Evolutionary conservation across 2,888 invertebrate species (phyloP).

Genomic region (Oasisia sp.): DNA sequence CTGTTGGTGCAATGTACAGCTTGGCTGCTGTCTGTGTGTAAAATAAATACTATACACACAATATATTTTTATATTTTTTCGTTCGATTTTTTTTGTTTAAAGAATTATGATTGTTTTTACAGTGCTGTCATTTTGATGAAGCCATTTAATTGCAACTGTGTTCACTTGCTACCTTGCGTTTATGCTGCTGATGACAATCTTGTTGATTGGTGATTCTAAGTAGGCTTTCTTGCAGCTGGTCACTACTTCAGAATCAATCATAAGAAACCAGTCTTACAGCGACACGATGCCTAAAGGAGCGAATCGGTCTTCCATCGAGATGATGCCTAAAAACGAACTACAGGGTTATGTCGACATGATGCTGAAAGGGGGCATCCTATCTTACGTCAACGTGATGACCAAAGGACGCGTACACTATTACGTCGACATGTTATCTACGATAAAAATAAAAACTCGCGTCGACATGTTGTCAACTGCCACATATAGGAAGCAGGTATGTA

Average conservation of each 20-base stretch:
- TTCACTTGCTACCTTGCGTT: too few species aligned
- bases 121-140: too few species aligned
- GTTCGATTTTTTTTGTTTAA: too few species aligned
- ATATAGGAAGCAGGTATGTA: neutral
- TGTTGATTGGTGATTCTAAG: too few species aligned
- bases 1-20: too few species aligned
- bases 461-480: neutral
- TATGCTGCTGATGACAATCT: too few species aligned
- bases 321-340: neutral
- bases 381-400: neutral
- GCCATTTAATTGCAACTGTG: too few species aligned
- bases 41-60: too few species aligned
- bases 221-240: neutral
- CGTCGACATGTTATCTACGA: neutral
- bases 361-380: neutral
- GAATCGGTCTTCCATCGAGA: neutral
- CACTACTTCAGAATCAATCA: neutral
- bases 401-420: neutral
- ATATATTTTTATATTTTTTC: too few species aligned
- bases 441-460: neutral
- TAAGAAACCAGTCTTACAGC: neutral
- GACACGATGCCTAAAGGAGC: neutral
- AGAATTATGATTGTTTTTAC: too few species aligned
- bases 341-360: neutral
- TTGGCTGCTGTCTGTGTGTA: too few species aligned